Evolutionary conservation across 2,797 vertebrate species (phyloP).

Genomic region (Centroberyx gerrardi): DNA sequence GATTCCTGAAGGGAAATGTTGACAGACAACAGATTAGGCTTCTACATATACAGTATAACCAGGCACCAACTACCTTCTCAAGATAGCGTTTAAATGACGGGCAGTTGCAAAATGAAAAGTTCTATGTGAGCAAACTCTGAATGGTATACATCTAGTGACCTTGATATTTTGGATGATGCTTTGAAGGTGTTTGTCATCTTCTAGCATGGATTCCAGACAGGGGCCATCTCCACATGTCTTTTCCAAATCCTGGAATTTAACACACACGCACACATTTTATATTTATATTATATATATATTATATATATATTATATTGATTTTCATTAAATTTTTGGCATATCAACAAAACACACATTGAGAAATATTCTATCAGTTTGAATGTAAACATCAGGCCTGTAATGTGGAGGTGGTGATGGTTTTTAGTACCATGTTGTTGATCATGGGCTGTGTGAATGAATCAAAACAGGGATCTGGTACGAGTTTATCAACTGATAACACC

Average conservation of each 20-base stretch:
- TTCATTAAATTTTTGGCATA: neutral
- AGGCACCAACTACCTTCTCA: neutral
- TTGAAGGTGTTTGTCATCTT: conserved; percentile 86
- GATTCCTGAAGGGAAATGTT: conserved; percentile 77
- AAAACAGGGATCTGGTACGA: conserved; percentile 86
- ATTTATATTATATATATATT: too few relatives aligned
- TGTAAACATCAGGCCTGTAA: conserved; percentile 2
- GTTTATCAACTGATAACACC: conserved; percentile 83
- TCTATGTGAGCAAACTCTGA: neutral
- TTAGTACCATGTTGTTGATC: conserved; percentile 80
- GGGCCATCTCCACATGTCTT: conserved; percentile 82
- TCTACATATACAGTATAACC: neutral
- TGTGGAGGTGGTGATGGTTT: neutral
- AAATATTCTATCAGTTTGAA: neutral
- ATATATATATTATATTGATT: too few relatives aligned
- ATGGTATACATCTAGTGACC: conserved; percentile 69
- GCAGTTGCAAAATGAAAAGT: neutral
- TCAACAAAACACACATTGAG: neutral
- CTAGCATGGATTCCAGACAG: conserved; percentile 83
- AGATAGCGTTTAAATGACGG: neutral
- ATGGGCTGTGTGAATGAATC: conserved; percentile 80
- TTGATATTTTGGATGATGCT: conserved; percentile 82
- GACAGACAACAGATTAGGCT: neutral
- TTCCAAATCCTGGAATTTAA: conserved; percentile 67
- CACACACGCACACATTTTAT: conserved; percentile 3